Evolutionary conservation across 2,888 invertebrate genomes (phyloP).

Genomic region (Mechanitis messenoides): DNA sequence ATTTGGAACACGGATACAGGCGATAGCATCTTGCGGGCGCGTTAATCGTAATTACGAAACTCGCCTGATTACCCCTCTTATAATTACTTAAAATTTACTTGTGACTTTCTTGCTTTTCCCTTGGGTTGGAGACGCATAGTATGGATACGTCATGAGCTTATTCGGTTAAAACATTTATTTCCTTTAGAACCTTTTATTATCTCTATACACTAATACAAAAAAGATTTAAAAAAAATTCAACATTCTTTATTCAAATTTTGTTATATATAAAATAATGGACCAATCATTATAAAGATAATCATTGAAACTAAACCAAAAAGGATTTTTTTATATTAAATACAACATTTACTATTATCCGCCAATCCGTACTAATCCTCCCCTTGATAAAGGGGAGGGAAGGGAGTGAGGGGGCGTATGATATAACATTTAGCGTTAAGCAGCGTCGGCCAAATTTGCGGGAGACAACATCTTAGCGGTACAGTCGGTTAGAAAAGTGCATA

Average conservation of each 20-base stretch:
- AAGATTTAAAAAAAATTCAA: neutral
- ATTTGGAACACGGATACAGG: constrained; percentile 19
- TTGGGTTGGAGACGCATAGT: constrained; percentile 22
- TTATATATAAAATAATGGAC: neutral
- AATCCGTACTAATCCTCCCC: constrained; percentile 30
- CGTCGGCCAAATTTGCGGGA: constrained; percentile 64
- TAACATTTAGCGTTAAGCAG: constrained; percentile 72
- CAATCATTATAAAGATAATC: neutral
- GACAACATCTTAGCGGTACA: constrained; percentile 60
- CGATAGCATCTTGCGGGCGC: constrained; percentile 30
- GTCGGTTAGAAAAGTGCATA: constrained; percentile 35
- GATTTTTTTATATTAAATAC: neutral
- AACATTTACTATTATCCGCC: constrained; percentile 5
- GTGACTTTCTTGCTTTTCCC: constrained; percentile 49
- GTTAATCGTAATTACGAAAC: constrained; percentile 59
- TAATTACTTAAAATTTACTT: constrained; percentile 70
- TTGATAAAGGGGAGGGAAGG: constrained; percentile 30
- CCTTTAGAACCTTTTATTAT: no score
- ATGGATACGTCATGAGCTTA: constrained; percentile 34
- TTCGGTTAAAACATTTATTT: neutral
- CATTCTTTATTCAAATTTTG: neutral
- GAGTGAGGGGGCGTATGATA: constrained; percentile 51
- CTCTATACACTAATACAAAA: neutral
- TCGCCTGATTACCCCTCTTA: constrained; percentile 52
- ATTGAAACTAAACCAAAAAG: neutral